phyloP scores from a whole-genome alignment of 2,888 invertebrate genomes.

The Andrena haemorrhoa region DNA sequence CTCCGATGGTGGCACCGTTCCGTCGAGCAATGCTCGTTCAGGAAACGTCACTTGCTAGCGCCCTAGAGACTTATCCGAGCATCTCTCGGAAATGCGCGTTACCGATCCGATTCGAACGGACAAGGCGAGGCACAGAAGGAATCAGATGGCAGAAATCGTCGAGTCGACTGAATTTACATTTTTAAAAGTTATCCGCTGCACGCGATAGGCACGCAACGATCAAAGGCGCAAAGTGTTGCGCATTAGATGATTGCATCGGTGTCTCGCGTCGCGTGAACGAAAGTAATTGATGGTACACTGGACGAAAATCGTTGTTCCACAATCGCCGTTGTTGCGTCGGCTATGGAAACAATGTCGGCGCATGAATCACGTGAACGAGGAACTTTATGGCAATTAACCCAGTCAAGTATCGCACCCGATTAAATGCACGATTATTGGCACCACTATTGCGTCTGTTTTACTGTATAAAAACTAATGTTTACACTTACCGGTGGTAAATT shows the following conservation, averaged over 20 bases:
- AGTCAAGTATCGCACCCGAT: constrained; percentile 42
- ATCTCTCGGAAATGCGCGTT: no score
- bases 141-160: background rate
- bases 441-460: no score
- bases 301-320: background rate
- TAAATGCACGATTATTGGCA: no score
- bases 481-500: background rate
- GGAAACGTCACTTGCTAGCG: background rate
- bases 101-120: background rate
- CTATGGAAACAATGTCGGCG: constrained; percentile 11
- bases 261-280: background rate
- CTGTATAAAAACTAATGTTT: background rate
- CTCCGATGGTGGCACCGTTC: no score
- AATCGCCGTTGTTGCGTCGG: background rate
- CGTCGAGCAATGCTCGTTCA: background rate
- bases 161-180: background rate
- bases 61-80: background rate
- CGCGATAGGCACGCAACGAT: background rate
- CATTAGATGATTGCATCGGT: background rate
- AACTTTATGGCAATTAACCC: constrained; percentile 36
- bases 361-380: constrained; percentile 31
- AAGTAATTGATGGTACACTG: constrained; percentile 2
- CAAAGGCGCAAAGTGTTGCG: background rate
- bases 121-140: background rate
- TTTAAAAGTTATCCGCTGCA: constrained; percentile 6